Percentiles rank a stretch among this genome's conserved stretches.
Evolutionary conservation across 2,113 vertebrate species (phyloP).

Genomic region (Tragelaphus buxtoni): DNA sequence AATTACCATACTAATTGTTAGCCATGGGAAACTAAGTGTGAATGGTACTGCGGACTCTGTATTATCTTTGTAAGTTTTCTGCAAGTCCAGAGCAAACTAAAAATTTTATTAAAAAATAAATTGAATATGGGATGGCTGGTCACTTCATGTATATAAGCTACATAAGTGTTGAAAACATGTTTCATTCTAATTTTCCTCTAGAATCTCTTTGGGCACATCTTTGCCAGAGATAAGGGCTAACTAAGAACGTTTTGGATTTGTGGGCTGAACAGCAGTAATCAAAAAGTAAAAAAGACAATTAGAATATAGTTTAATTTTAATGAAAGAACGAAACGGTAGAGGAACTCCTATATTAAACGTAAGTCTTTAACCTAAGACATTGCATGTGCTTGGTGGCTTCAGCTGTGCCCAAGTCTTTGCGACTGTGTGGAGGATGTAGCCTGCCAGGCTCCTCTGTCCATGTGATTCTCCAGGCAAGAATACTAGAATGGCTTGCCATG

Average conservation of each 20-base stretch:
- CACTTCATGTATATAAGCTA: not conserved
- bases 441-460: not conserved
- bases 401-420: not conserved
- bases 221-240: not conserved
- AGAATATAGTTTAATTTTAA: not conserved
- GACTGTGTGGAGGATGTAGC: rapidly evolving
- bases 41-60: not conserved
- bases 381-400: not conserved
- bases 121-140: not conserved
- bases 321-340: not conserved
- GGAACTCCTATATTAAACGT: not conserved
- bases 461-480: not conserved
- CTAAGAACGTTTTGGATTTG: not conserved
- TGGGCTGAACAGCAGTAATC: not conserved
- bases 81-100: not conserved
- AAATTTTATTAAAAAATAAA: not conserved
- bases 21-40: not conserved
- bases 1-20: not conserved
- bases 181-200: not conserved
- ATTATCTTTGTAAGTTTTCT: not conserved
- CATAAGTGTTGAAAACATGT: not conserved
- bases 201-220: not conserved
- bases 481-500: not conserved
- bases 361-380: not conserved
- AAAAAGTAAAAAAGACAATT: not conserved